Conservation (phyloP, 2,888 invertebrate genomes). For the Thereva nobilitata region DNA sequence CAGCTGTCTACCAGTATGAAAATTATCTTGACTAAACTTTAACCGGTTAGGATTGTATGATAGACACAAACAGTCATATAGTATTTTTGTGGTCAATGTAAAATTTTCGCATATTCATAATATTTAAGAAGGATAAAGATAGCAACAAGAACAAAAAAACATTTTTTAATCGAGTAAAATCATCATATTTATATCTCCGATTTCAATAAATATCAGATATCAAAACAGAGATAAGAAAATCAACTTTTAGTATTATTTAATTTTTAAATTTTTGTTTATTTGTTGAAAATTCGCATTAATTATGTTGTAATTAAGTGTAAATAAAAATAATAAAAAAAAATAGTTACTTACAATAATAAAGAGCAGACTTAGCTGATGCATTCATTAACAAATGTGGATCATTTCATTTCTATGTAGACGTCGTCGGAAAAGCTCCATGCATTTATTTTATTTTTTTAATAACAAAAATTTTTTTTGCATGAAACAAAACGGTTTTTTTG, state of each 20-base stretch:
- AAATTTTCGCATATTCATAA: too few relatives aligned
- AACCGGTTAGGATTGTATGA: too few relatives aligned
- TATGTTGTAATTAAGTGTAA: background rate
- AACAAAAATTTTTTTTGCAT: too few relatives aligned
- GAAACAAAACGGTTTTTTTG: too few relatives aligned
- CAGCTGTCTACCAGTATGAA: background rate
- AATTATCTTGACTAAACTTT: too few relatives aligned
- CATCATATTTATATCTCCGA: background rate
- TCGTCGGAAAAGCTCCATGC: slow-evolving; percentile 19
- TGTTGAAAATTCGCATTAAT: background rate
- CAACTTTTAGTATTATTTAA: too few relatives aligned
- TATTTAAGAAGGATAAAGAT: background rate
- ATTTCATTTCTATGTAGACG: slow-evolving; percentile 23
- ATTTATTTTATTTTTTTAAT: slow-evolving; percentile 1
- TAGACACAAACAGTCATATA: too few relatives aligned
- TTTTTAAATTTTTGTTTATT: too few relatives aligned
- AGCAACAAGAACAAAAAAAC: background rate
- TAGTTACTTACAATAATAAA: slow-evolving; percentile 56
- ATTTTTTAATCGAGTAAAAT: background rate
- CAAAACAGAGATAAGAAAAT: too few relatives aligned
- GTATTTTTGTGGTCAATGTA: too few relatives aligned
- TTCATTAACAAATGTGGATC: slow-evolving; percentile 28
- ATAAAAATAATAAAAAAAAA: background rate
- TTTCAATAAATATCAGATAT: background rate
- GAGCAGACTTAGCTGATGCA: slow-evolving; percentile 57